Conservation (phyloP, 2,888 invertebrate species). For the Tolmerus cingulatus region DNA sequence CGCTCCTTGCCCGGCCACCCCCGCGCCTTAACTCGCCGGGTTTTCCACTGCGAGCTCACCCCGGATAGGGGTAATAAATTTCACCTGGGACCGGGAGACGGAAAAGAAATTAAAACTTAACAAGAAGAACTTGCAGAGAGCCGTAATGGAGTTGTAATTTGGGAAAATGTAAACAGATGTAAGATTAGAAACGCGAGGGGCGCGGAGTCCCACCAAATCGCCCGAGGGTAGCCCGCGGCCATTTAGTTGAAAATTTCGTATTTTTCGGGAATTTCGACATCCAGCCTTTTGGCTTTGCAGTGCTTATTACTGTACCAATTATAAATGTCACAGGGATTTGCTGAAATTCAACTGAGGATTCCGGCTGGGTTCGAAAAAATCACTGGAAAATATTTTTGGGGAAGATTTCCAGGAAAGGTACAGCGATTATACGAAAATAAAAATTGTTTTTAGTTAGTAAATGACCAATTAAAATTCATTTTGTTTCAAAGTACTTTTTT, state of each 20-base stretch:
- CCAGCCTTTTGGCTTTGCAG: neutral
- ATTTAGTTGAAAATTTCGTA: neutral
- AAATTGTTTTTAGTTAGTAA: neutral
- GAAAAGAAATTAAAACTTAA: slow-evolving; percentile 39
- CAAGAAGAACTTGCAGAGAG: slow-evolving; percentile 35
- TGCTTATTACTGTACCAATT: neutral
- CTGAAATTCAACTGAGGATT: neutral
- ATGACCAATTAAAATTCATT: neutral
- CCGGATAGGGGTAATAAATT: slow-evolving; percentile 40
- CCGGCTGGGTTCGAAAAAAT: neutral
- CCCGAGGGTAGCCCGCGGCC: neutral
- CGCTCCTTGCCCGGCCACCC: slow-evolving; percentile 9
- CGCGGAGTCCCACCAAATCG: neutral
- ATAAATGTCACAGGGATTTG: neutral
- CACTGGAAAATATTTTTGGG: neutral
- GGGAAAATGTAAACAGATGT: slow-evolving; percentile 40
- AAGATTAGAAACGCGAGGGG: neutral
- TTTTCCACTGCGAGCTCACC: neutral
- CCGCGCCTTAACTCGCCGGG: neutral
- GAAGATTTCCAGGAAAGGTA: neutral
- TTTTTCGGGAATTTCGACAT: neutral
- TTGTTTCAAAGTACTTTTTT: neutral
- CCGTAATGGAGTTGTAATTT: slow-evolving; percentile 36
- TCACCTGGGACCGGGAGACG: slow-evolving; percentile 34
- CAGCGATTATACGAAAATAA: no score